Percentiles rank a stretch among this genome's conserved stretches.
phyloP scores from a whole-genome alignment of 2,113 vertebrate genomes.

The Guaruba guarouba region DNA sequence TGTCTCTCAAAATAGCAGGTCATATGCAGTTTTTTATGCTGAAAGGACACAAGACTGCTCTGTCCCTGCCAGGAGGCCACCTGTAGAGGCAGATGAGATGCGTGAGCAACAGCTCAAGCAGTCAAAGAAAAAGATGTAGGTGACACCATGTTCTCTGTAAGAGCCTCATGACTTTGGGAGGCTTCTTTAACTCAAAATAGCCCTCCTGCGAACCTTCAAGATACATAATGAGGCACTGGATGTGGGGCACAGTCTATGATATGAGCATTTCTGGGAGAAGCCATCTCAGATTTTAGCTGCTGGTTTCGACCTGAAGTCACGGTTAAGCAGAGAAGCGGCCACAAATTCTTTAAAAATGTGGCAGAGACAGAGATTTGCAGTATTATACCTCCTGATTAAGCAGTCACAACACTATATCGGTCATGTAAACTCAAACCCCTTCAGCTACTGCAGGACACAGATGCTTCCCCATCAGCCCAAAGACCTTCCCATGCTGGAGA shows the following conservation, averaged over 20 bases:
- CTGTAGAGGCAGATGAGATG: background rate
- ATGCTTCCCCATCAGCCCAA: background rate
- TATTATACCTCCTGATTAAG: background rate
- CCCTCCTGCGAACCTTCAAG: background rate
- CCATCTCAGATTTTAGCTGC: background rate
- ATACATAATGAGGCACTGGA: accelerated
- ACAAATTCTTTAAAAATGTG: background rate
- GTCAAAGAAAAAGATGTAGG: accelerated
- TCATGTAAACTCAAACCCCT: background rate
- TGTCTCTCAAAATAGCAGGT: background rate
- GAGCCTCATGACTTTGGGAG: background rate
- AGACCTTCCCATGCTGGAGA: background rate
- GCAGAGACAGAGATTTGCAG: background rate
- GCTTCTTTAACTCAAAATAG: background rate
- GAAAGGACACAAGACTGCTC: background rate
- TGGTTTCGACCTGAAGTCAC: background rate
- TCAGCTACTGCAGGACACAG: background rate
- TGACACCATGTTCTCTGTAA: background rate
- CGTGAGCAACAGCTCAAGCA: background rate
- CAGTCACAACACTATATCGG: background rate
- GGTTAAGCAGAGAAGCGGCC: background rate
- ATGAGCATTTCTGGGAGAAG: background rate
- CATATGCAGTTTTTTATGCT: background rate
- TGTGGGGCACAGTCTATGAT: background rate
- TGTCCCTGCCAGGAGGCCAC: background rate